Base-by-base conservation (phyloP, 1,140 invertebrate genomes). In the Meloidogyne exigua region DNA sequence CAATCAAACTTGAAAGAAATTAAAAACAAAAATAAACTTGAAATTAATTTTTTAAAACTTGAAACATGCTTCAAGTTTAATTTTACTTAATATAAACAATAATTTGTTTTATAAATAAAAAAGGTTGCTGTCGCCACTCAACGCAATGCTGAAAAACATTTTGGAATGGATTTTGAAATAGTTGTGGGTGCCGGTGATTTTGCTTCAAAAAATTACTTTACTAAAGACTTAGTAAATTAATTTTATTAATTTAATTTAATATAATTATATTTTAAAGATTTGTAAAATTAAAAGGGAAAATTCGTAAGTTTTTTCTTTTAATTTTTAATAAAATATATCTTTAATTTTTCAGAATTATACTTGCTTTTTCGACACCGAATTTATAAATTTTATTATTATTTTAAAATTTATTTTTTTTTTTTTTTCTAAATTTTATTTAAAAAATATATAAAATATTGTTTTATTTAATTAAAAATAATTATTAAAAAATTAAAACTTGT, bases 171-270 rank as follows among this genome's bases (percentile, higher is more conserved):
- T 23, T 81, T 81, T 44, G 80, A 81, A 70, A 39, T 68, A 10
- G 80, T 81, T 21, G 72, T 78, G 1, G 80, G 80, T 44, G 80
- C 80, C 11, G 80, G 80, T 11, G 80, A 81, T 65, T 81, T 44
- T 68, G 80, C 80, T 28, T 71, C 82, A 9, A 80, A 80, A 49
- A 79, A 79, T 70, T 79, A 79, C 39, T 79, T 79, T 63, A 80
- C 42, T 75, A 42, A 79, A 66, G 74, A 81, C 62, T 32, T 72
- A 18, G 39, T 66, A 68, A 44, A 25, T 44, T 15, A 32, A 21
- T 25, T 25, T 4, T 2, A 69, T 12, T 39, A 12, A 49, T 1
- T 21, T 13, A 57, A 64, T 13, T 49, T 32, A 23, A 64, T 64
- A 23, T 36, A 12, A 72, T 32, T 32, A 72, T 26, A 23, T 21